Base-by-base conservation (phyloP, 2,888 invertebrate genomes). In the Metopia argyrocephala region DNA sequence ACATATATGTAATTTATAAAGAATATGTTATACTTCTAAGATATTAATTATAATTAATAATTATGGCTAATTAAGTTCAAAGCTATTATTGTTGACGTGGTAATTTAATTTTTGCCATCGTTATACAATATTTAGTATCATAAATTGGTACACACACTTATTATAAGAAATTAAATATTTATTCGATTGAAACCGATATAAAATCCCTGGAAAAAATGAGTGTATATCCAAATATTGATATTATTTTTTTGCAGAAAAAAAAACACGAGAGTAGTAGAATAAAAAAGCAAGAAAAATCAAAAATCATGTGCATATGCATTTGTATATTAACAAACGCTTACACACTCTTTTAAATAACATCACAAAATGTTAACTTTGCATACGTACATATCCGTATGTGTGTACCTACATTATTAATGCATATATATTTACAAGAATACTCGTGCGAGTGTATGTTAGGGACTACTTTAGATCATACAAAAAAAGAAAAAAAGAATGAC, bases 171-270 rank as follows among this genome's bases (percentile, higher is more conserved):
- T 15, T 0, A 9, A 15, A 15, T 62, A 45, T 62, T 62, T 46
- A 46, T 46, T 62, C 46, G 46, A 62, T 46, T 62, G 18, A 20
- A 20, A 12, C 54, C 18, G 18, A 45, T 57, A 61, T 61, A 3
- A 25, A 38, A 62, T 46, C 73, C 62, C 48, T 62, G 38, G 54
- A 68, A 76, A 76, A 52, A 12, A 3, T 9, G n/a, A n/a, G n/a
- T 74, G 54, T 64, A 69, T 81, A 74, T 74, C 68, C 64, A 28
- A 76, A 78, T 81, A 81, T 78, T 78, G 68, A 65, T 73, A 81
- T 74, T 74, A 81, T 78, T 81, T 74, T 69, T 68, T 25, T 62
- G 9, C 21, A 21, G 2, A 57, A 56, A 61, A 2, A 62, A 64
- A n/a, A 27, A 25, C 12, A 38, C 12, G 15, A 6, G 15, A 38